Evolutionary conservation across 2,888 invertebrate genomes (phyloP).

Genomic region (Callosobruchus maculatus): DNA sequence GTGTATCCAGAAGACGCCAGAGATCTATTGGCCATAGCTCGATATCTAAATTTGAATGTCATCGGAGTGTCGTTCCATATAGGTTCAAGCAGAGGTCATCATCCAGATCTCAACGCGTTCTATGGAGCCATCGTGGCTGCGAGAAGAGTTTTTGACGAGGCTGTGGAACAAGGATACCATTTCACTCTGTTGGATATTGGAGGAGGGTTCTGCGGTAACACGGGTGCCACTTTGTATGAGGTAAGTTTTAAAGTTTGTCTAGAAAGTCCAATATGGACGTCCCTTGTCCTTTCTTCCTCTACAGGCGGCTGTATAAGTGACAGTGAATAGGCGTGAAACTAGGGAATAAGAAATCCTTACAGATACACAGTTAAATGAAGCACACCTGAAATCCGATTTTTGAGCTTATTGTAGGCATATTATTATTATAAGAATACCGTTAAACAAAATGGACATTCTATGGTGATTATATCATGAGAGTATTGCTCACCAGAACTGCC

Average conservation of each 20-base stretch:
- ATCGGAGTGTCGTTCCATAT: slow-evolving; percentile 16
- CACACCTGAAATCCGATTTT: no score
- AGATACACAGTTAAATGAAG: no score
- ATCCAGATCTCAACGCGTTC: slow-evolving; percentile 10
- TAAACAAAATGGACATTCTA: no score
- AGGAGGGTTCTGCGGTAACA: slow-evolving; percentile 13
- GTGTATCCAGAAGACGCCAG: slow-evolving; percentile 12
- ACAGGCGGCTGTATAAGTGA: no score
- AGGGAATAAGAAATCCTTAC: no score
- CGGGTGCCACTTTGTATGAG: slow-evolving; percentile 62
- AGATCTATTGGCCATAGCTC: slow-evolving; percentile 10
- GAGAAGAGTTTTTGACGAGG: slow-evolving; percentile 12
- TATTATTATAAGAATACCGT: no score
- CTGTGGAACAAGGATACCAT: slow-evolving; percentile 10
- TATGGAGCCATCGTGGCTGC: slow-evolving; percentile 10
- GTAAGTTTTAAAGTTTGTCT: slow-evolving; percentile 44
- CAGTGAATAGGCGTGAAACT: no score
- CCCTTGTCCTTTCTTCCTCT: no score
- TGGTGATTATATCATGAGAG: no score
- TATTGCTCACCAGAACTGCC: no score
- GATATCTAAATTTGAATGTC: slow-evolving; percentile 12
- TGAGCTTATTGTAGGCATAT: no score
- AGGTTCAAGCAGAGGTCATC: slow-evolving; percentile 11
- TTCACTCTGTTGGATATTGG: slow-evolving; percentile 20
- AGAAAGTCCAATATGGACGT: not conserved